Base-by-base conservation (phyloP, 2,113 vertebrate species). In the Craseonycteris thonglongyai region DNA sequence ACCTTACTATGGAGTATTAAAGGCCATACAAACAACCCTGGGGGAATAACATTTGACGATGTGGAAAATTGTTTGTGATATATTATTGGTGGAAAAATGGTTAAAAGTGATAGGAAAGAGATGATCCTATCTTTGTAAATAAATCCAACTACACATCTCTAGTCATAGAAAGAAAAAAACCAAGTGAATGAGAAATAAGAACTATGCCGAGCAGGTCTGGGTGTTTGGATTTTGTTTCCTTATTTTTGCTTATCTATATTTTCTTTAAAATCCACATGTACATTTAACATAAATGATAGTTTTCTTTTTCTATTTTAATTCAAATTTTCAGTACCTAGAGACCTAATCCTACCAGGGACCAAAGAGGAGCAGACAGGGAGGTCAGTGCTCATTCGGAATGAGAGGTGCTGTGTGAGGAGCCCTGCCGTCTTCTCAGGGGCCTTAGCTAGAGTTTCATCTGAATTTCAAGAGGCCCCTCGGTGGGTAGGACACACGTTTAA, bases 361-460 rank as follows among this genome's bases (percentile, higher is more conserved):
- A 24, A 1, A 11, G 30, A 30, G 30, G 22, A 33, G 33, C 30
- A 30, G 42, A 40, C 5, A 30, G 42, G 28, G 24, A 26, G 26
- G 42, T 33, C 45, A 14, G 59, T 7, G 21, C 30, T 26, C 11
- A 0, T 24, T 12, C 30, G 38, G 56, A n/a, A 12, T 4, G 14
- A 49, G 38, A 47, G 59, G 28, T n/a, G 74, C 8, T 3, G 1
- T 1, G 22, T 12, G 6, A 28, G 42, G 19, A 15, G 10, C 45
- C 8, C 15, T 0, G 7, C 14, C n/a, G 42, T 24, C 63, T 65
- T 26, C 14, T 2, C 24, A 7, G 49, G 24, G 30, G 3, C 10
- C 33, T 21, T 1, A 4, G 24, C 19, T 1, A 24, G 42, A 3
- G n/a, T 33, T 65, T 14, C 5, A 56, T 6, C 4, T 49, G 47